A percentile compares a stretch with the other conserved stretches of the same genome.
phyloP scores from a whole-genome alignment of 2,888 invertebrate genomes.

The Acronicta leporina region DNA sequence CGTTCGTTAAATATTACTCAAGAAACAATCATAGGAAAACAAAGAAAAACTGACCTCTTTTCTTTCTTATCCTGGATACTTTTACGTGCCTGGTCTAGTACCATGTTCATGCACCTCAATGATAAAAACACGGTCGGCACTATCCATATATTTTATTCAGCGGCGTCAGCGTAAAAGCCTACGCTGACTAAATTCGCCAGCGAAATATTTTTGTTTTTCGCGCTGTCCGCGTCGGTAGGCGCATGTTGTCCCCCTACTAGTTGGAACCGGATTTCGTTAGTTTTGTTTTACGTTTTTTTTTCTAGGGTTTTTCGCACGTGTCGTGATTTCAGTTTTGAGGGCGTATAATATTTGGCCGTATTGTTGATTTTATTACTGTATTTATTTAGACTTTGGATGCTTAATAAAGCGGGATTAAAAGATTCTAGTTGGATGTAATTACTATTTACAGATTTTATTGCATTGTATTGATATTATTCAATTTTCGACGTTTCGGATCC shows the following conservation, averaged over 20 bases:
- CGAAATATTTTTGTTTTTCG: conserved; percentile 60
- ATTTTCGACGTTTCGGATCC: too few relatives aligned
- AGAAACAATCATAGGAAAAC: too few relatives aligned
- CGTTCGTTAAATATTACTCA: too few relatives aligned
- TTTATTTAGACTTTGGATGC: conserved; percentile 16
- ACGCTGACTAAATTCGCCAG: conserved; percentile 57
- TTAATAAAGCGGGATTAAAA: conserved; percentile 37
- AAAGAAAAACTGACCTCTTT: too few relatives aligned
- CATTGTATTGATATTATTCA: too few relatives aligned
- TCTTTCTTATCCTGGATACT: too few relatives aligned
- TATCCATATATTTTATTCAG: conserved; percentile 72
- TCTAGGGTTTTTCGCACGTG: conserved; percentile 42
- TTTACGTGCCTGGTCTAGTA: not conserved
- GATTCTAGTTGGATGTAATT: conserved; percentile 8
- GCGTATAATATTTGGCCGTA: conserved; percentile 56
- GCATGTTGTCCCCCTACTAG: conserved; percentile 63
- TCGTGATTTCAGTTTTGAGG: conserved; percentile 55
- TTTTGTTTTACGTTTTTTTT: conserved; percentile 55
- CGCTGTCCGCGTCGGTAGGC: conserved; percentile 60
- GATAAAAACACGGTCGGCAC: conserved; percentile 55
- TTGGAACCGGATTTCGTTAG: conserved; percentile 58
- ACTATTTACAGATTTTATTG: too few relatives aligned
- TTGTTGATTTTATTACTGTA: conserved; percentile 55
- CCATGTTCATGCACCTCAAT: not conserved
- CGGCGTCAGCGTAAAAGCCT: conserved; percentile 62